A percentile compares a stretch with the other conserved stretches of the same genome.
Evolutionary conservation across 2,888 invertebrate species (phyloP).

Genomic region (Athripsodes cinereus): DNA sequence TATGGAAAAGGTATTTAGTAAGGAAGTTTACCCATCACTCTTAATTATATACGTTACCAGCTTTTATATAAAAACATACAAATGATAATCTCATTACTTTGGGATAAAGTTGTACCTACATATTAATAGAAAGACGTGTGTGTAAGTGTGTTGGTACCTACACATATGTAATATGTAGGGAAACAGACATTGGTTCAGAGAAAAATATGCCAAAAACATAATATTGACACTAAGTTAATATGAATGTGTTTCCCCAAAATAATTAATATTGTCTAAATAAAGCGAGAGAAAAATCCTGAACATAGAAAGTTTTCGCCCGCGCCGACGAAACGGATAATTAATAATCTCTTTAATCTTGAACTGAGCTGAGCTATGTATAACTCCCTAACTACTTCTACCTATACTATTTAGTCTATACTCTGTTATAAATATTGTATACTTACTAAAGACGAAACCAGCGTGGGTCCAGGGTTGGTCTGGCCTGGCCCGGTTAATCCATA

Average conservation of each 20-base stretch:
- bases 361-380: constrained; percentile 4
- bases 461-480: no score
- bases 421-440: no score
- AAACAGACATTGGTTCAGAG: neutral
- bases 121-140: neutral
- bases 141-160: no score
- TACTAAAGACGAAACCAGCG: no score
- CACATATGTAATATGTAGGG: neutral
- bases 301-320: constrained; percentile 20
- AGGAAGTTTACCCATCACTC: no score
- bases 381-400: neutral
- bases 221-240: constrained; percentile 16
- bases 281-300: constrained; percentile 5
- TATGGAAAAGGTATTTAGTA: no score
- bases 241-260: constrained; percentile 4
- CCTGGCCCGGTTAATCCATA: no score
- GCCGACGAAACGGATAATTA: constrained; percentile 20
- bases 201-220: constrained; percentile 10
- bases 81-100: neutral
- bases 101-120: neutral
- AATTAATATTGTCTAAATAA: neutral
- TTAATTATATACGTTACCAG: no score
- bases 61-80: no score
- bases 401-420: no score
- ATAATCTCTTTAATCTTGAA: constrained; percentile 22